Evolutionary conservation across 2,113 vertebrate species (phyloP), one percentile per base, ranked within the genome.

Genomic region (Lepus timidus): DNA sequence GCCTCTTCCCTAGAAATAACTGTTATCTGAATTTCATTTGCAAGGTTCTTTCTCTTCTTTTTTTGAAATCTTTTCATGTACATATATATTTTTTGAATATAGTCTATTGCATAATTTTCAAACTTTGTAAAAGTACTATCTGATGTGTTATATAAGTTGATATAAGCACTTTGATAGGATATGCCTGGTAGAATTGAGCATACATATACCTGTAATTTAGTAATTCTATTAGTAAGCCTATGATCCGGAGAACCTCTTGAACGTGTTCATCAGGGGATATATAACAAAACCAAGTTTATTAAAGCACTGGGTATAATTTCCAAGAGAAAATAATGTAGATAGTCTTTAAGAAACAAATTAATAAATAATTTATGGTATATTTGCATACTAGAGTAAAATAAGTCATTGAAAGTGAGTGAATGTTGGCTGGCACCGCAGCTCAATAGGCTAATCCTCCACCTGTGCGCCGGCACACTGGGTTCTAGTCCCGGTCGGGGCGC

Each of bases 241-340:
- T 73, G 51, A 27, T 19, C 6, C 22, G 88, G 61, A 79, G 36
- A 80, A 70, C 31, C 11, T 68, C 39, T 61, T 44, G 71, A 7
- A 25, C 29, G 12, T 94, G 62, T 39, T 17, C 13, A 89, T n/a
- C 9, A 61, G 39, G 11, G 91, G 52, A 70, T 67, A 73, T 7
- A 10, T 62, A 44, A 90, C 61, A 96, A 96, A 64, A 94, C 27
- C 44, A 86, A 22, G 31, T 82, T 89, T 17, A 62, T 39, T 62
- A 58, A 6, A 61, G n/a, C 58, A 55, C 39, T 82, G 51, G 4
- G 13, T 31, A 33, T 87, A 68, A 74, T 88, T 94, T 94, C 27
- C 71, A 70, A 85, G 84, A 79, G 39, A n/a, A 71, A 94, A 78
- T 71, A 79, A 84, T 58, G 12, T 25, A 90, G 61, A 75, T 71